Base-by-base conservation (phyloP, 1,140 invertebrate species). In the Druon quercuslanigerum region DNA sequence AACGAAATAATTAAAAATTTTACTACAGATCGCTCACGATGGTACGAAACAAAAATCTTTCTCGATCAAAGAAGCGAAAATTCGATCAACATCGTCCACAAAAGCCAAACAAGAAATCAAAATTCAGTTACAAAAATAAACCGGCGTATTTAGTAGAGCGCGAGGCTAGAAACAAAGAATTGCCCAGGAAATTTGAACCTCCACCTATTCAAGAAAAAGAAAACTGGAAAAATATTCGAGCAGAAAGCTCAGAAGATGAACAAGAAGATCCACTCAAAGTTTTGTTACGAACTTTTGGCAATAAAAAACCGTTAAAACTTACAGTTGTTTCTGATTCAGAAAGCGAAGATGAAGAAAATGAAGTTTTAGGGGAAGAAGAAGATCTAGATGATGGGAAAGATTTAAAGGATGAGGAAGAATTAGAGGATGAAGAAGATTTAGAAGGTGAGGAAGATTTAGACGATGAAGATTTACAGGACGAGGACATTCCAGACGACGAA, bases 261-360 rank as follows among this genome's bases (percentile, higher is more conserved):
- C 91, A 92, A 71, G 90, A 92, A 76, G 90, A 94, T 91, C 88
- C 91, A 14, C 87, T 93, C 81, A 89, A 91, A 72, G 88, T 92
- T 71, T 88, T 95, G 74, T 83, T 94, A 40, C 91, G 92, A 1
- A 93, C 92, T 75, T 94, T 95, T 85, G 81, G 75, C 56, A 78
- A 66, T 17, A 77, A 83, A 33, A 82, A 83, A 19, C 71, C 75
- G 19, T 87, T 82, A 46, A 84, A 85, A 74, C 50, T 77, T 72
- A 79, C 88, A 40, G 82, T 87, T 25, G 85, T 87, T 66, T 89
- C 89, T 71, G 87, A 89, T 50, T 81, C 78, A 20, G 84, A 85
- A 51, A 77, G 75, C 50, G 83, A 87, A 74, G 76, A 81, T 73
- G 51, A 76, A 14, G 54, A 80, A n/a, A 74, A 78, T 14, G 75